Evolutionary conservation across 2,797 vertebrate species (phyloP).

Genomic region (Alcedo quadribrachys): DNA sequence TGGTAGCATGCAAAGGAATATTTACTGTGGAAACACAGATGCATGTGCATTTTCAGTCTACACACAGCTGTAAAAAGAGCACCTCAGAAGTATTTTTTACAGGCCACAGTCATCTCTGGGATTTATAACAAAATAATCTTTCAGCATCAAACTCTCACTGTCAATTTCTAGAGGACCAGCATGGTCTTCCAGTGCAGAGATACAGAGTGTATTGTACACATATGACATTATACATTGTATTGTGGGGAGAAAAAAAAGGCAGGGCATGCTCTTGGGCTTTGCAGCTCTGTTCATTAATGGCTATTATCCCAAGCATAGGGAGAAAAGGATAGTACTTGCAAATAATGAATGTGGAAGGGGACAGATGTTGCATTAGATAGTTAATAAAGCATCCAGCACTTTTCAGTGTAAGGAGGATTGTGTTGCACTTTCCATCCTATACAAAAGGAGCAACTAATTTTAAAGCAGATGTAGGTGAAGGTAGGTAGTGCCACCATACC

Average conservation of each 20-base stretch:
- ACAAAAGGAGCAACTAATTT: background rate
- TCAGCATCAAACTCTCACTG: background rate
- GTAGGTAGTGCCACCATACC: background rate
- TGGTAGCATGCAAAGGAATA: background rate
- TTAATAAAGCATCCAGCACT: background rate
- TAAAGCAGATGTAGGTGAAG: background rate
- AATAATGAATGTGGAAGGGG: background rate
- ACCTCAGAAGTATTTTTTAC: background rate
- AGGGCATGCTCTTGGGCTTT: background rate
- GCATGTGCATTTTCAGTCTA: background rate
- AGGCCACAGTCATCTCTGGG: background rate
- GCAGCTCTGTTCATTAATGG: background rate
- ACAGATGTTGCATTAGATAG: background rate
- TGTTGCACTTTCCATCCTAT: background rate
- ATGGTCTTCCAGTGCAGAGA: background rate
- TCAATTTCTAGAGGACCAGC: background rate
- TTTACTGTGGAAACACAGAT: background rate
- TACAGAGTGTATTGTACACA: background rate
- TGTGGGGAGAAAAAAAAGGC: background rate
- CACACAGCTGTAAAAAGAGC: background rate
- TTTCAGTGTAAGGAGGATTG: background rate
- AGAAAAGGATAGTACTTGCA: background rate
- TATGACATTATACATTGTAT: background rate
- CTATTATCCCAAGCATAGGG: background rate
- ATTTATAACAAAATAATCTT: background rate